Evolutionary conservation across 2,888 invertebrate genomes (phyloP).

Genomic region (Dorcus parallelipipedus): DNA sequence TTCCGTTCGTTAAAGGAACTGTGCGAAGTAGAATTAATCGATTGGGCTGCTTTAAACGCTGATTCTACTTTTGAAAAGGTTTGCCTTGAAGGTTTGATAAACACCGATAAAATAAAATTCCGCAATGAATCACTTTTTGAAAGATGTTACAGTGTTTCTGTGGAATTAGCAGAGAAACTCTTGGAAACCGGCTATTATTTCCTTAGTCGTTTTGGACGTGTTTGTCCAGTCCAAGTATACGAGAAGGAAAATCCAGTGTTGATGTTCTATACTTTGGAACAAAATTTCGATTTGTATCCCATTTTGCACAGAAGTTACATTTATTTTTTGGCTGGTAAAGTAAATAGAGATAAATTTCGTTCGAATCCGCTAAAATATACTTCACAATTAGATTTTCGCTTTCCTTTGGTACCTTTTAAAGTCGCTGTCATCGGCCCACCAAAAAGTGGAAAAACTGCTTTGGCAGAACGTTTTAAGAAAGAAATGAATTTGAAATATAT

Average conservation of each 20-base stretch:
- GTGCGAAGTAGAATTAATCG: conserved; percentile 49
- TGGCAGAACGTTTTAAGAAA: conserved; percentile 55
- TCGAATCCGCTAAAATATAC: conserved; percentile 58
- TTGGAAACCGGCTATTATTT: conserved; percentile 59
- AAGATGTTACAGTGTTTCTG: conserved; percentile 53
- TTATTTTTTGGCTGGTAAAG: conserved; percentile 56
- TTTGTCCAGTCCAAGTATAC: conserved; percentile 62
- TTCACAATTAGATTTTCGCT: conserved; percentile 45
- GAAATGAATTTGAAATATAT: conserved; percentile 56
- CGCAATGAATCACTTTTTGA: conserved; percentile 56
- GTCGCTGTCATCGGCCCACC: conserved; percentile 61
- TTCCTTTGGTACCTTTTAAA: conserved; percentile 53
- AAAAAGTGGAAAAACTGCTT: conserved; percentile 59
- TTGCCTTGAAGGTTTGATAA: conserved; percentile 33
- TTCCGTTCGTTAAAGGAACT: conserved; percentile 46
- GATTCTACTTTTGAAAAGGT: conserved; percentile 41
- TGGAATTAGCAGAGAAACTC: conserved; percentile 57
- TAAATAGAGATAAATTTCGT: conserved; percentile 53
- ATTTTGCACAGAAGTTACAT: conserved; percentile 58
- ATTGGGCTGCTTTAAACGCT: conserved; percentile 48
- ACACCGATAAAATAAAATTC: conserved; percentile 44
- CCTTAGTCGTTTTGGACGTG: conserved; percentile 60
- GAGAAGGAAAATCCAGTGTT: conserved; percentile 52
- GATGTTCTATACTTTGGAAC: conserved; percentile 51
- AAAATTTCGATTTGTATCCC: conserved; percentile 51